A percentile compares a stretch with the other conserved stretches of the same genome.
Conservation (phyloP, 2,113 vertebrate species). For the Xiphorhynchus elegans region DNA sequence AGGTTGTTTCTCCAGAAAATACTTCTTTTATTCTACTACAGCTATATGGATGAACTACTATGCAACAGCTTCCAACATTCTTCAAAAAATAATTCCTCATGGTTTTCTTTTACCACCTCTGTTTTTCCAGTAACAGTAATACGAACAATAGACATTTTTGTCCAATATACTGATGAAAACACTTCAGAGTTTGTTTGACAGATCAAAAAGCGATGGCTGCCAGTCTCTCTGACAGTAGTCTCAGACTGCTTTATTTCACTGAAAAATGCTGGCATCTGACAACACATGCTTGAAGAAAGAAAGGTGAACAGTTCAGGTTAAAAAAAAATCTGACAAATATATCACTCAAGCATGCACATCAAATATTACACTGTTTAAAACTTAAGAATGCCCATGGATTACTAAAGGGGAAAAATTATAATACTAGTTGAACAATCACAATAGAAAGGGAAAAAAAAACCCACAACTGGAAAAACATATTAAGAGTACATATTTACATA, state of each 20-base stretch:
- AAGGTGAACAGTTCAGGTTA: neutral
- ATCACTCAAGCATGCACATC: neutral
- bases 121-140: neutral
- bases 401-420: neutral
- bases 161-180: neutral
- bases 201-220: neutral
- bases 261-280: neutral
- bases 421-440: neutral
- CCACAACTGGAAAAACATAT: neutral
- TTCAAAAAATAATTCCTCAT: neutral
- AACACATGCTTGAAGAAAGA: neutral
- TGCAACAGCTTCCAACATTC: neutral
- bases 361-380: neutral
- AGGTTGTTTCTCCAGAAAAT: neutral
- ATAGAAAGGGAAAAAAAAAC: neutral
- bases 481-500: neutral
- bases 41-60: neutral
- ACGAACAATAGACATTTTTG: neutral
- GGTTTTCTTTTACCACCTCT: neutral
- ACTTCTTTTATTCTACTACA: neutral
- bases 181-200: neutral
- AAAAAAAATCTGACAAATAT: neutral
- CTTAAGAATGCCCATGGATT: neutral
- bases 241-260: neutral
- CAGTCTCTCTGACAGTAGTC: neutral